phyloP scores from a whole-genome alignment of 2,797 vertebrate species.

The Acipenser ruthenus region DNA sequence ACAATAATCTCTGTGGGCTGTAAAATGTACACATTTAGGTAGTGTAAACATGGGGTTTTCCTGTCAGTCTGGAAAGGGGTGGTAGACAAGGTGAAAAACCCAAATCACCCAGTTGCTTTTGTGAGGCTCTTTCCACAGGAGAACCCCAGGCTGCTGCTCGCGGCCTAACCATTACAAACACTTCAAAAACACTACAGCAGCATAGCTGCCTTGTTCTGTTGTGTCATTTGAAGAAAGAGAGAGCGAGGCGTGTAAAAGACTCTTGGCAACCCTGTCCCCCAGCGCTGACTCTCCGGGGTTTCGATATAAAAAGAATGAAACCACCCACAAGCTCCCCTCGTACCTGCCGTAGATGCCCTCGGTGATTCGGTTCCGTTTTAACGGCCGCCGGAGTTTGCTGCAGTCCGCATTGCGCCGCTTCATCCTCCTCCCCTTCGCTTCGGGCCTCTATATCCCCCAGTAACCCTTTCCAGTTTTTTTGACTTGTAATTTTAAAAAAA shows the following conservation, averaged over 20 bases:
- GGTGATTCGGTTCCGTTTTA: conserved; percentile 96
- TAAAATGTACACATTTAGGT: neutral
- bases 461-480: conserved; percentile 63
- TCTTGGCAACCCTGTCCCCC: conserved; percentile 4
- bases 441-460: conserved; percentile 61
- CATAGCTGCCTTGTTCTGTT: neutral
- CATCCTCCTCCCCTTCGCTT: conserved; percentile 81
- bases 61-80: too few species aligned
- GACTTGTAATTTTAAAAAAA: conserved; percentile 38
- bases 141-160: conserved; percentile 5
- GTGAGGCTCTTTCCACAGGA: neutral
- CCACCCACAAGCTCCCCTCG: conserved; percentile 27
- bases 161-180: conserved; percentile 13
- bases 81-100: too few species aligned
- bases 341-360: conserved; percentile 94
- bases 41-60: neutral
- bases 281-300: neutral
- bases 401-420: conserved; percentile 97
- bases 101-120: neutral
- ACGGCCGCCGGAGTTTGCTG: conserved; percentile 94
- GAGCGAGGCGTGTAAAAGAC: neutral
- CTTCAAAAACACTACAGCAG: neutral
- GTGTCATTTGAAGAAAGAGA: neutral
- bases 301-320: conserved; percentile 8
- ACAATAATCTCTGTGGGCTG: neutral